A percentile compares a stretch with the other conserved stretches of the same genome.
These are phyloP conservation scores for Pheosia gnoma DNA, from an alignment of 2,888 invertebrate species.

Conservation along the genomic window DNA sequence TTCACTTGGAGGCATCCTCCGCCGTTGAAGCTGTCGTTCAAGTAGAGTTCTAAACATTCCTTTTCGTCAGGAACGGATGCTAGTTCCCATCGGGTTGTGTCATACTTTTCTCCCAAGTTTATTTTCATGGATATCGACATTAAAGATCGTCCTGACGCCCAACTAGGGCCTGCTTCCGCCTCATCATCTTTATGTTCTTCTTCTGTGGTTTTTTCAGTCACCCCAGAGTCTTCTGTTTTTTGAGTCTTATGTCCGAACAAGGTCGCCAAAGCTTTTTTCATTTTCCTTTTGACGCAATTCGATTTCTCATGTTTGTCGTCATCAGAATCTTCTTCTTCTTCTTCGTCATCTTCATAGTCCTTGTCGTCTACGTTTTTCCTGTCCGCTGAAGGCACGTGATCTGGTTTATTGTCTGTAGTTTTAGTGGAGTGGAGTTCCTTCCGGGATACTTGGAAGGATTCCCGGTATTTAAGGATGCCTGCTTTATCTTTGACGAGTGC, in stretches of 20 bases:
- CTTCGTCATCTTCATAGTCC: slow-evolving; percentile 8
- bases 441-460: slow-evolving; percentile 31
- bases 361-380: slow-evolving; percentile 6
- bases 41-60: slow-evolving; percentile 63
- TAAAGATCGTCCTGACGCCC: slow-evolving; percentile 36
- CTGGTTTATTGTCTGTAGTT: slow-evolving; percentile 13
- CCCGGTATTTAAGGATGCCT: slow-evolving; percentile 47
- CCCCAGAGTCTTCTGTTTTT: slow-evolving; percentile 13
- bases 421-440: slow-evolving; percentile 23
- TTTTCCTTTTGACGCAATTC: slow-evolving; percentile 30
- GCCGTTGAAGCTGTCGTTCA: slow-evolving; percentile 77
- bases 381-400: slow-evolving; percentile 6
- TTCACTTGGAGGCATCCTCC: slow-evolving; percentile 79
- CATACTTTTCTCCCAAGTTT: slow-evolving; percentile 34
- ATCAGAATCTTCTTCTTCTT: slow-evolving; percentile 6
- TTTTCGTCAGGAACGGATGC: slow-evolving; percentile 51
- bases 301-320: slow-evolving; percentile 5
- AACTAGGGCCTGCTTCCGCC: slow-evolving; percentile 4
- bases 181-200: background rate
- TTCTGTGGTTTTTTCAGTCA: background rate
- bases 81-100: slow-evolving; percentile 43
- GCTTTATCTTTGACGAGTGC: slow-evolving; percentile 36
- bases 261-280: slow-evolving; percentile 34
- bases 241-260: slow-evolving; percentile 31
- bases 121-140: slow-evolving; percentile 49